Percentiles rank a stretch among this genome's conserved stretches.
These are phyloP conservation scores for Amia ocellicauda DNA, from an alignment of 2,113 vertebrate genomes.

Conservation along the genomic window DNA sequence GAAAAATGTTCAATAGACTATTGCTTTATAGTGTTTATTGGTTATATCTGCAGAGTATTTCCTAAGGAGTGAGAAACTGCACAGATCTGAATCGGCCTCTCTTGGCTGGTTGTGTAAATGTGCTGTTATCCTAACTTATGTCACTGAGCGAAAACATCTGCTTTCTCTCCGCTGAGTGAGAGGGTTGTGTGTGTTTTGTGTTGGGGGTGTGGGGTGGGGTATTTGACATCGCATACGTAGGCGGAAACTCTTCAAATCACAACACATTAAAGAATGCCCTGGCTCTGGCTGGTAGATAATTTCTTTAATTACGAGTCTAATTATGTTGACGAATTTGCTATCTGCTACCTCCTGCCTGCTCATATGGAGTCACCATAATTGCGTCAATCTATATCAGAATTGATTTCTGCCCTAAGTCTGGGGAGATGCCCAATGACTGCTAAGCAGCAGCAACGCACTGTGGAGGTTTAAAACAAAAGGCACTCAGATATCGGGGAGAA, in stretches of 20 bases:
- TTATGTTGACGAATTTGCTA: conserved; percentile 29
- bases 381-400: conserved; percentile 42
- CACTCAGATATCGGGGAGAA: no score
- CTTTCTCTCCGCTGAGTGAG: no score
- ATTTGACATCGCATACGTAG: not conserved
- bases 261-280: conserved; percentile 9
- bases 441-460: conserved; percentile 45
- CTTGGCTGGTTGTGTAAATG: no score
- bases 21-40: no score
- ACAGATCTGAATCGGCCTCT: no score
- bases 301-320: conserved; percentile 45
- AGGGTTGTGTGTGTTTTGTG: conserved; percentile 3
- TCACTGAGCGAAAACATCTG: no score
- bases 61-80: no score
- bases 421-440: conserved; percentile 40
- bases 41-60: no score
- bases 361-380: conserved; percentile 55
- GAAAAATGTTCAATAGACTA: no score
- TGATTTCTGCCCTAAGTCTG: conserved; percentile 39
- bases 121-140: no score
- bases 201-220: not conserved
- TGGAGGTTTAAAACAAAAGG: no score
- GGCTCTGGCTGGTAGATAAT: conserved; percentile 24
- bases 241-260: conserved; percentile 3
- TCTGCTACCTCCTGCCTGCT: conserved; percentile 22